Percentiles rank a stretch among this genome's conserved stretches.
These are phyloP conservation scores for Rhyacophila brunnea DNA, from an alignment of 1,140 invertebrate species.

Conservation along the genomic window DNA sequence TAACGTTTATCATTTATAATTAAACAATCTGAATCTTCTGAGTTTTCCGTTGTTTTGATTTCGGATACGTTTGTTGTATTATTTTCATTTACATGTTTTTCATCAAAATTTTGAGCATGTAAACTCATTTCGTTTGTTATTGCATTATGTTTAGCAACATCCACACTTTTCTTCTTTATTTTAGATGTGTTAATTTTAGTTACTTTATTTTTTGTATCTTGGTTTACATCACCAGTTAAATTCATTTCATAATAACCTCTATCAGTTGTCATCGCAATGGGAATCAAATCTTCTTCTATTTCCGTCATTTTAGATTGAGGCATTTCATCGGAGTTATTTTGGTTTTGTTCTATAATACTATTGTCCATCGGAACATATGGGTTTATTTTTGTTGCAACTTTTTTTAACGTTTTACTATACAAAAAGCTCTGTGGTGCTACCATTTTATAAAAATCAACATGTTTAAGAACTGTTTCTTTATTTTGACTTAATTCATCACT, in stretches of 20 bases:
- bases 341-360: conserved; percentile 15
- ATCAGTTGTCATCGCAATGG: conserved; percentile 7
- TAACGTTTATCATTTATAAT: no score
- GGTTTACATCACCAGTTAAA: background rate
- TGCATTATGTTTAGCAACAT: no score
- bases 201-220: no score
- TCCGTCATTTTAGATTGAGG: background rate
- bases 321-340: conserved; percentile 2
- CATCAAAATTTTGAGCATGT: no score
- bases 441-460: conserved; percentile 28
- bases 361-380: conserved; percentile 49
- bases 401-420: conserved; percentile 45
- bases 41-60: no score
- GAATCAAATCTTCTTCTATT: background rate
- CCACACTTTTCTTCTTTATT: no score
- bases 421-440: conserved; percentile 50
- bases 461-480: background rate
- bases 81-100: no score
- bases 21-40: no score
- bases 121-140: no score
- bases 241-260: conserved; percentile 32
- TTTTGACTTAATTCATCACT: conserved; percentile 37
- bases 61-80: no score
- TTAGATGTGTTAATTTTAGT: no score
- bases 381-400: conserved; percentile 38